These are phyloP conservation scores for Tetragnatha montana DNA, from an alignment of 2,888 invertebrate genomes.

Conservation along the genomic window DNA sequence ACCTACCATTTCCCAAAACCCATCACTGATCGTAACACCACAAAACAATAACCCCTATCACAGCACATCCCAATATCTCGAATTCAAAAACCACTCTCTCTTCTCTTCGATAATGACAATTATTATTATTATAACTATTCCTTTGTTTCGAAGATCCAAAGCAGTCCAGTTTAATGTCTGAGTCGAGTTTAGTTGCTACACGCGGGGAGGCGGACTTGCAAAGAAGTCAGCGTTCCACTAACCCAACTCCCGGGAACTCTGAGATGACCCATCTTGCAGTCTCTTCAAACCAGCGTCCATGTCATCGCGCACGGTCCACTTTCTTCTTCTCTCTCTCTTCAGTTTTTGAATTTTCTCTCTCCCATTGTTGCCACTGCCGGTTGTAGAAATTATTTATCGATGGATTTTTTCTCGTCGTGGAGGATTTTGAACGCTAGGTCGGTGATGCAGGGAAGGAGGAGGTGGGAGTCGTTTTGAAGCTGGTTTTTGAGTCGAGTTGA, in stretches of 20 bases:
- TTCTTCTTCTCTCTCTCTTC: background rate
- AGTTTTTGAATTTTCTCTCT: constrained; percentile 12
- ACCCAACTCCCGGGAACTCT: constrained; percentile 30
- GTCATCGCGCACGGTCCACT: constrained; percentile 23
- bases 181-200: background rate
- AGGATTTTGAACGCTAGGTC: background rate
- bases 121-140: constrained; percentile 15
- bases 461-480: background rate
- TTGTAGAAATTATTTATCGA: constrained; percentile 17
- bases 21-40: no score
- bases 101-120: constrained; percentile 14
- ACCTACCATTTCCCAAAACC: no score
- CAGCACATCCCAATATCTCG: background rate
- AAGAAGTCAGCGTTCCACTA: constrained; percentile 49
- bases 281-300: background rate
- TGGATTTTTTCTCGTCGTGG: background rate
- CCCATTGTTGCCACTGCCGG: constrained; percentile 30
- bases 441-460: background rate
- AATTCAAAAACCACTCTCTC: background rate
- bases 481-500: background rate
- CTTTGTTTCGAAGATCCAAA: constrained; percentile 23
- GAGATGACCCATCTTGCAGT: constrained; percentile 35
- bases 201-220: constrained; percentile 14
- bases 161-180: constrained; percentile 14
- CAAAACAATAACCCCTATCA: constrained; percentile 30